phyloP scores from a whole-genome alignment of 2,113 vertebrate species.

The human (Homo sapiens) region GRCh38 chr3:16370001-16370500 shows the following conservation, averaged over 20 bases:
- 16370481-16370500: background rate
- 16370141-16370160: conserved; percentile 99
- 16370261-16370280: conserved; percentile 92
- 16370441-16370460: background rate
- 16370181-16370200: conserved; percentile 89
- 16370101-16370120: conserved; percentile 93
- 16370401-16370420: background rate
- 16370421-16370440: background rate
- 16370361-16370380: background rate
- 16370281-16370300: conserved; percentile 70
- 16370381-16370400: background rate
- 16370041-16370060: conserved; percentile 36
- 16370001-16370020: conserved; percentile 21
- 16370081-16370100: conserved; percentile 92
- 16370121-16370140: conserved; percentile 98
- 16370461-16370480: background rate
- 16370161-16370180: conserved; percentile 90
- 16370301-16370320: background rate
- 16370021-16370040: background rate
- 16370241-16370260: conserved; percentile 92
- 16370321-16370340: background rate
- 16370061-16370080: conserved; percentile 85
- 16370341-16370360: accelerated
- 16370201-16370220: conserved; percentile 96
- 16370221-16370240: conserved; percentile 89